These are phyloP conservation scores for Noctuana brunneofusca DNA, from an alignment of 2,888 invertebrate genomes.

Conservation along the genomic window DNA sequence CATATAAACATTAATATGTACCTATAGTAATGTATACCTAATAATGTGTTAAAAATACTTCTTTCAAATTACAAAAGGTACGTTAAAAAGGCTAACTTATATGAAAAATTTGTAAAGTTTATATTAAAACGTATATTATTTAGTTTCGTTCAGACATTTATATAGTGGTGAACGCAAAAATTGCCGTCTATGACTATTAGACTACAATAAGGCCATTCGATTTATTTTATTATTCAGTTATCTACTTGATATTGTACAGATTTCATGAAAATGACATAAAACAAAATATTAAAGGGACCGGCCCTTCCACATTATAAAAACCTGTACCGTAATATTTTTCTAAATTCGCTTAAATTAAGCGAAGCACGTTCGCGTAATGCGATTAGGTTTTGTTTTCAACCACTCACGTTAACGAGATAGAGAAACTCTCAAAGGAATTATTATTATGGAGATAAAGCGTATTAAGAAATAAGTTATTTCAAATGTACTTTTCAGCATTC, in stretches of 20 bases:
- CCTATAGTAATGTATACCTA: too few species aligned
- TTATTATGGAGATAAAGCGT: slow-evolving; percentile 47
- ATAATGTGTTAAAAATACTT: too few species aligned
- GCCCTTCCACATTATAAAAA: slow-evolving; percentile 20
- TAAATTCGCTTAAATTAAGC: slow-evolving; percentile 36
- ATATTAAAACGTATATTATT: too few species aligned
- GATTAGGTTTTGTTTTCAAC: slow-evolving; percentile 56
- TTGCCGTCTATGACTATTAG: too few species aligned
- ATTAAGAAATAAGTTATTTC: slow-evolving; percentile 39
- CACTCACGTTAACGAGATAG: slow-evolving; percentile 65
- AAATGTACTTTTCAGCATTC: slow-evolving; percentile 19
- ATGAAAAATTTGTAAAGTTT: too few species aligned
- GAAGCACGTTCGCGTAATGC: slow-evolving; percentile 53
- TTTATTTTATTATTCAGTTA: neutral
- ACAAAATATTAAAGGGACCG: neutral
- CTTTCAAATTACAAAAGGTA: too few species aligned
- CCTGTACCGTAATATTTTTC: slow-evolving; percentile 29
- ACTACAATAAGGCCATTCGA: neutral
- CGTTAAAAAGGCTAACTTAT: too few species aligned
- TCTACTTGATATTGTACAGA: neutral
- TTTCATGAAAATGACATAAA: neutral
- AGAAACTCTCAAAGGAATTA: slow-evolving; percentile 55
- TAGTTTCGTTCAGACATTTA: too few species aligned
- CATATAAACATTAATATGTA: too few species aligned
- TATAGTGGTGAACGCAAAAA: too few species aligned